Percentiles rank a stretch among this genome's conserved stretches.
phyloP scores from a whole-genome alignment of 2,113 vertebrate species.

The Chrysochloris asiatica region DNA sequence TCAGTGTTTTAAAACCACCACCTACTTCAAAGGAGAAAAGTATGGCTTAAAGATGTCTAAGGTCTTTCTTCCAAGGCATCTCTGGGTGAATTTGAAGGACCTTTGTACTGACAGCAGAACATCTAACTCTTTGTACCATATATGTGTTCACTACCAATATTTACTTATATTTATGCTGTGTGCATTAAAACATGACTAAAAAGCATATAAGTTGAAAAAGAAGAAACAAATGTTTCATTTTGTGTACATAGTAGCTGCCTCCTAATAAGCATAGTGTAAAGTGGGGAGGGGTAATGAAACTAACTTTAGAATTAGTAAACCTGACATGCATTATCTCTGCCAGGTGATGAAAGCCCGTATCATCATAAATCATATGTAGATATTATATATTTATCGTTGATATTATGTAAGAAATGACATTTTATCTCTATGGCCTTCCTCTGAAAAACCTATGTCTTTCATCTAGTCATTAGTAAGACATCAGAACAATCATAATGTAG shows the following conservation, averaged over 20 bases:
- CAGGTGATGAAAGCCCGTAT: background rate
- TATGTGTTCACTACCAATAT: background rate
- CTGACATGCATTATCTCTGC: background rate
- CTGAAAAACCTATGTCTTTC: background rate
- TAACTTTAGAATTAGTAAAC: background rate
- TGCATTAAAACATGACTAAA: background rate
- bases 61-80: too few species aligned
- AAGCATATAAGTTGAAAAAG: background rate
- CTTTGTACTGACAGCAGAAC: too few species aligned
- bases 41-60: too few species aligned
- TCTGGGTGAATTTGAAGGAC: too few species aligned
- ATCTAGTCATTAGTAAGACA: background rate
- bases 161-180: background rate
- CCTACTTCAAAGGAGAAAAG: too few species aligned
- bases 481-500: background rate
- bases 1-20: too few species aligned
- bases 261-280: background rate
- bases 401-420: background rate
- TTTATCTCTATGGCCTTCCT: too few species aligned
- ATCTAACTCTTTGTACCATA: too few species aligned
- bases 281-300: background rate
- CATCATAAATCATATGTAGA: background rate
- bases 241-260: background rate
- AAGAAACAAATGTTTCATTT: background rate
- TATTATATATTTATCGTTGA: background rate